phyloP scores from a whole-genome alignment of 2,888 invertebrate species.

The Tridacna crocea region DNA sequence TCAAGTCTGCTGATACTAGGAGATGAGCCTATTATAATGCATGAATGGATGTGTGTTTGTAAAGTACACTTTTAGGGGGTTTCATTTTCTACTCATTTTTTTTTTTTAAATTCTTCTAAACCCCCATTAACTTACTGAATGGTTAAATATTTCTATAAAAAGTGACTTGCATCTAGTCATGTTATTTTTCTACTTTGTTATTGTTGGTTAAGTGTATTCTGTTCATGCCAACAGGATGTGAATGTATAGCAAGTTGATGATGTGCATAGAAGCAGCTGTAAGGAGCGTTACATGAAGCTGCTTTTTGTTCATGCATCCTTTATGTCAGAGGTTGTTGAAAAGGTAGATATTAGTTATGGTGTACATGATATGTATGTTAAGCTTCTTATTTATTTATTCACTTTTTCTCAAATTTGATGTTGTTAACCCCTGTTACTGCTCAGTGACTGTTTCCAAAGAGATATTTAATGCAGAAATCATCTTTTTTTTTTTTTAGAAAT shows the following conservation, averaged over 20 bases:
- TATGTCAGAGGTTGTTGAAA: neutral
- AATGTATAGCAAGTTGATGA: neutral
- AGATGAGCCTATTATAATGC: constrained; percentile 42
- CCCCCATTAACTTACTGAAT: constrained; percentile 18
- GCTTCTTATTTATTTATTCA: constrained; percentile 52
- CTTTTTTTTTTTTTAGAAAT: neutral
- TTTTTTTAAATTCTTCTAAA: constrained; percentile 25
- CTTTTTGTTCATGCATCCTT: neutral
- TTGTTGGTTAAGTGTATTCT: constrained; percentile 66
- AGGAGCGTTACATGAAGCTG: neutral
- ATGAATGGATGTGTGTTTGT: constrained; percentile 37
- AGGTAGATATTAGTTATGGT: constrained; percentile 8
- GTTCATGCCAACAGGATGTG: constrained; percentile 48
- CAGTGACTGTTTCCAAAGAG: constrained; percentile 29
- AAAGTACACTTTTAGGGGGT: constrained; percentile 35
- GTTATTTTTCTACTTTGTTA: constrained; percentile 69
- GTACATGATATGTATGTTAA: constrained; percentile 39
- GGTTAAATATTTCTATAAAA: constrained; percentile 26
- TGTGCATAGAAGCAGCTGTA: constrained; percentile 2
- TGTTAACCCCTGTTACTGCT: constrained; percentile 49
- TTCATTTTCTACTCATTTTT: constrained; percentile 14
- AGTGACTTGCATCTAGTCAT: constrained; percentile 55
- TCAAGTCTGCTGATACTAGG: constrained; percentile 56
- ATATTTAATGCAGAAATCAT: constrained; percentile 14
- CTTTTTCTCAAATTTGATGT: constrained; percentile 42